Conservation (phyloP, 64 coral and sea anemone species). For the Trachythela sp. region DNA sequence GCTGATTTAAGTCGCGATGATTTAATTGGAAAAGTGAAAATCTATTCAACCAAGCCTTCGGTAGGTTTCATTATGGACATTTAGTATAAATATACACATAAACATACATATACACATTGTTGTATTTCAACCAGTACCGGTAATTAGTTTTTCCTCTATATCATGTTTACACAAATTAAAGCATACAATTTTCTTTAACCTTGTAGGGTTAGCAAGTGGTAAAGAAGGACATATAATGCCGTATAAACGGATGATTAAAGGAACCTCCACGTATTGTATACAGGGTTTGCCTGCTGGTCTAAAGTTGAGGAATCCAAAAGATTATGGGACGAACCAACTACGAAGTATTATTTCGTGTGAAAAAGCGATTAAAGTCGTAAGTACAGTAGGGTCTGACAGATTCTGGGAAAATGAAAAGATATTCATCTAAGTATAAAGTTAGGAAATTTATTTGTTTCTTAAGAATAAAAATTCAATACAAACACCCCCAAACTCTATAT, state of each 20-base stretch:
- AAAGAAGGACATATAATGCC: background rate
- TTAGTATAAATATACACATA: too few relatives aligned
- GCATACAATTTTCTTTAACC: too few relatives aligned
- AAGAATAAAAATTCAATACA: too few relatives aligned
- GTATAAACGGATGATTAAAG: background rate
- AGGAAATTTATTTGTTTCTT: background rate
- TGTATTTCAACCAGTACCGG: too few relatives aligned
- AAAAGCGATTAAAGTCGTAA: slow-evolving; percentile 12
- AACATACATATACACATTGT: too few relatives aligned
- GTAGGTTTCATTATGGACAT: background rate
- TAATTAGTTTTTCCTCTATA: too few relatives aligned
- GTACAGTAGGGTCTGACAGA: background rate
- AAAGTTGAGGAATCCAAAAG: slow-evolving; percentile 14
- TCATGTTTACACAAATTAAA: too few relatives aligned
- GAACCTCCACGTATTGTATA: background rate
- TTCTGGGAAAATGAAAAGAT: background rate
- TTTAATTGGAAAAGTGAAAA: background rate
- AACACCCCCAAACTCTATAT: too few relatives aligned
- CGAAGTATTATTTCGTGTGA: background rate
- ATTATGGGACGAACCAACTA: background rate
- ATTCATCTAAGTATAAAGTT: background rate
- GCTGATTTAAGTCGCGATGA: background rate
- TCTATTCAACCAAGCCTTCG: background rate
- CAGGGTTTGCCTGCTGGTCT: background rate
- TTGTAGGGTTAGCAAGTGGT: background rate